phyloP scores from a whole-genome alignment of 2,113 vertebrate genomes.

The Mustelus asterias region DNA sequence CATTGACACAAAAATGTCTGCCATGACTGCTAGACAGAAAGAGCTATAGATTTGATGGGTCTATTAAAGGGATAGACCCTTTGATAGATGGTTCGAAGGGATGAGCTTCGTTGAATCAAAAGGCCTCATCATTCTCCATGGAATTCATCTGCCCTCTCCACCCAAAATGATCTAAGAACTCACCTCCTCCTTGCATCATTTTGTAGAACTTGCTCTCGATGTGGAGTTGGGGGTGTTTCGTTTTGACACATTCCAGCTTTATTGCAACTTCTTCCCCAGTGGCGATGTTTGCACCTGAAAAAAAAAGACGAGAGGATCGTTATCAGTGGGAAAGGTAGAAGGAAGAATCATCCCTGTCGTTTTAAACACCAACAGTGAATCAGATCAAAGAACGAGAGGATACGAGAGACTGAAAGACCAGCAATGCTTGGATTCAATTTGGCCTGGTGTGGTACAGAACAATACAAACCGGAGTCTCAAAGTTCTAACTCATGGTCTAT shows the following conservation, averaged over 20 bases:
- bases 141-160: background rate
- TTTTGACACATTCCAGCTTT: slow-evolving; percentile 96
- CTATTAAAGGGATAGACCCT: too few relatives aligned
- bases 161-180: slow-evolving; percentile 44
- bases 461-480: background rate
- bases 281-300: slow-evolving; percentile 88
- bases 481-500: background rate
- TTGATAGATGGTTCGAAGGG: background rate
- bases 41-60: background rate
- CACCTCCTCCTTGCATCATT: slow-evolving; percentile 99
- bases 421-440: background rate
- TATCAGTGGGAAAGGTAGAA: background rate
- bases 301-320: slow-evolving; percentile 2
- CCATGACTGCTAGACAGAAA: background rate
- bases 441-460: background rate
- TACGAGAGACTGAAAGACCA: background rate
- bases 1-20: background rate
- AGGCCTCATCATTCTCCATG: background rate
- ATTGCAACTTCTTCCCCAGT: slow-evolving; percentile 95
- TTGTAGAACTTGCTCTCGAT: slow-evolving; percentile 99
- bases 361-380: too few relatives aligned
- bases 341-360: too few relatives aligned
- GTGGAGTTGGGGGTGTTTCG: slow-evolving; percentile 93
- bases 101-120: too few relatives aligned
- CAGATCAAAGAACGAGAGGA: too few relatives aligned